Conservation (phyloP, 2,797 vertebrate genomes). For the Tinamus major region DNA sequence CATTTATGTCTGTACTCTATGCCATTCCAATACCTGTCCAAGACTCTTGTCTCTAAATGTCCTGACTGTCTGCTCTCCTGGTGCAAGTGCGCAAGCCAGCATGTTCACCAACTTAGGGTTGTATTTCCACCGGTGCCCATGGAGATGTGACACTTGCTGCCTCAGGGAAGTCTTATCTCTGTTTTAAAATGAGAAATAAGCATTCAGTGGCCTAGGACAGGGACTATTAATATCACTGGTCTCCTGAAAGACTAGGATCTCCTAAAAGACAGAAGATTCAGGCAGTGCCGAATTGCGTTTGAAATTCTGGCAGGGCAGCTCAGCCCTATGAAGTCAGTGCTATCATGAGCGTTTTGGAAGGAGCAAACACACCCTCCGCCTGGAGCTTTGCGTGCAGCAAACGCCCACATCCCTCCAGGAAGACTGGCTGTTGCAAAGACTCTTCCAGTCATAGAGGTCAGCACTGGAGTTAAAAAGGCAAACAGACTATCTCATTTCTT, state of each 20-base stretch:
- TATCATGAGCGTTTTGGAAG: fast-evolving
- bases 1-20: not conserved
- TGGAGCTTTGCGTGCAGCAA: not conserved
- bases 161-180: not conserved
- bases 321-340: not conserved
- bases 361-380: not conserved
- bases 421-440: not conserved
- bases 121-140: not conserved
- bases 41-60: not conserved
- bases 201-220: not conserved
- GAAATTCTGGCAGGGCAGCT: not conserved
- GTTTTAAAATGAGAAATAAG: not conserved
- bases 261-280: not conserved
- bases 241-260: not conserved
- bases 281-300: not conserved
- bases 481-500: not conserved
- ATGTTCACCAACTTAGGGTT: not conserved
- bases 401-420: not conserved
- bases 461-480: not conserved
- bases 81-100: not conserved
- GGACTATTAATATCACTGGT: not conserved
- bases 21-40: not conserved
- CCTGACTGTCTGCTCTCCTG: not conserved
- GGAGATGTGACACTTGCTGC: not conserved
- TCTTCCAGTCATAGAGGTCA: not conserved